phyloP scores from a whole-genome alignment of 2,113 vertebrate species.

The Dicrurus megarhynchus region DNA sequence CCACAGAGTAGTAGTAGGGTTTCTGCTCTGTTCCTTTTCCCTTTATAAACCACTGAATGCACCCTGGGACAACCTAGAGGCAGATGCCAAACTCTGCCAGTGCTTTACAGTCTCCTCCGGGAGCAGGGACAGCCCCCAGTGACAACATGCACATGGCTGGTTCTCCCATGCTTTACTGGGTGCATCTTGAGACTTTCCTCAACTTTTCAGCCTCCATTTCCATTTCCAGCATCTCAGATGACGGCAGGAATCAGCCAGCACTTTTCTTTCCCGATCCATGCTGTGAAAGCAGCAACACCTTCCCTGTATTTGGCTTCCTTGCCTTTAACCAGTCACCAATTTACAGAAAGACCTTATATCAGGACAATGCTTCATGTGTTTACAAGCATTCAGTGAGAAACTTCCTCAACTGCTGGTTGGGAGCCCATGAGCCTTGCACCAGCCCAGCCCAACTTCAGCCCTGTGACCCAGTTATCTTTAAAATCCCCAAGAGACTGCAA shows the following conservation, averaged over 20 bases:
- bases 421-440: not conserved
- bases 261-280: not conserved
- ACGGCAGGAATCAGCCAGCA: not conserved
- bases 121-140: not conserved
- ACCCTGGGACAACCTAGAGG: not conserved
- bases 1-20: not conserved
- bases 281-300: not conserved
- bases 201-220: not conserved
- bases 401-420: not conserved
- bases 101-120: not conserved
- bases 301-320: not conserved
- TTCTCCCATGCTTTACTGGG: not conserved
- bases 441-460: not conserved
- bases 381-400: not conserved
- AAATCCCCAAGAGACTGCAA: not conserved
- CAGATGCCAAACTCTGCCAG: not conserved
- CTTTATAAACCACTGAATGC: accelerated
- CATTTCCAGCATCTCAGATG: not conserved
- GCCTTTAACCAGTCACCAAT: not conserved
- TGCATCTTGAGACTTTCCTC: not conserved
- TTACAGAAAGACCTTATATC: not conserved
- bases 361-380: not conserved
- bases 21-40: not conserved
- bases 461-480: not conserved
- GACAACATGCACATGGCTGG: accelerated